Evolutionary conservation across 2,797 vertebrate genomes (phyloP), one percentile per base, ranked within the genome.

Genomic region (Sebastes nivosus): DNA sequence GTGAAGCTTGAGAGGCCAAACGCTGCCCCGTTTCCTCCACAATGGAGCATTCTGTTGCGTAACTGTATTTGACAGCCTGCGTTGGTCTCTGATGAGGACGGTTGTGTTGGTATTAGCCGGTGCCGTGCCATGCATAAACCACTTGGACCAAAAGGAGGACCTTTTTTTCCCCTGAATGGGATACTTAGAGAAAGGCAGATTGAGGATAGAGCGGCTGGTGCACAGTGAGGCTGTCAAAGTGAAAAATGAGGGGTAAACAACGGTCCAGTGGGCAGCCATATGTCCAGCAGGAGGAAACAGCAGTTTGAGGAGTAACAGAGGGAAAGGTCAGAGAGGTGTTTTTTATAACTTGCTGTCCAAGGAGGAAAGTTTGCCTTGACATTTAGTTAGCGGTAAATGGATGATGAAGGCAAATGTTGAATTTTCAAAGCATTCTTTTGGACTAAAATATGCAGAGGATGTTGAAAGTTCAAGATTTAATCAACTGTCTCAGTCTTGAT

Each of bases 241-340:
- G 94, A 95, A 87, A 93, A 94, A 96, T 94, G 85, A 89, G 85
- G 79, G 85, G 84, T 88, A 90, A 93, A 93, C 88, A 91, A 72
- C 20, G 36, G 83, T 74, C 86, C 88, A 89, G 86, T 89, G 84
- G 86, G 80, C 89, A 87, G 88, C 94, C 95, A 93, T 95, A 93
- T 94, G 94, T 89, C 81, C 78, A 50, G 86, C 80, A 74, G 72
- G 84, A 88, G 86, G 88, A 91, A 90, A 86, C 87, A 78, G 87
- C 77, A 86, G 87, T 75, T 69, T 81, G 81, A 86, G 80, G 75
- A 84, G 81, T 68, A 85, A 70, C 67, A 82, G 87, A 87, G 67
- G 73, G 65, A 90, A 93, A 91, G 89, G 93, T 93, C 92, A 91
- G 24, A 65, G 80, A 88, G 86, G 79, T 76, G 55, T 55, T 86